Evolutionary conservation across 1,140 invertebrate species (phyloP).

Genomic region (Frieseomelitta varia): DNA sequence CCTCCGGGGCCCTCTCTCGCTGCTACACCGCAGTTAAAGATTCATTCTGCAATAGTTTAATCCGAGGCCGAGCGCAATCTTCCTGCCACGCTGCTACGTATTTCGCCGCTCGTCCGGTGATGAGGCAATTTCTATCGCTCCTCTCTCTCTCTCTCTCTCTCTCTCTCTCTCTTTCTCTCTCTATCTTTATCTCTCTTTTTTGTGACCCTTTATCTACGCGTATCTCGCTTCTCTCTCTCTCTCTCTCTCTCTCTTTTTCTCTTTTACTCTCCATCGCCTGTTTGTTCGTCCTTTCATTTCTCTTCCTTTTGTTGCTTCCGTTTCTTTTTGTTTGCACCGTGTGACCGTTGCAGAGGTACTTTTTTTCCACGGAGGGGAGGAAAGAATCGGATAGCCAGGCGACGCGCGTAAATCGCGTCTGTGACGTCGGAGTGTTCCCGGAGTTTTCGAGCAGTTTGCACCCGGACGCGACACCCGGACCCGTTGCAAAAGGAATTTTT

Average conservation of each 20-base stretch:
- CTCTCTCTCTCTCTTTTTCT: neutral
- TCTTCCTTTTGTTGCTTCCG: neutral
- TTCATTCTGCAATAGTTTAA: conserved; percentile 58
- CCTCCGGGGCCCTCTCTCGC: neutral
- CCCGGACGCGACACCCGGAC: neutral
- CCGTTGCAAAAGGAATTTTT: conserved; percentile 52
- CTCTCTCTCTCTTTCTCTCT: neutral
- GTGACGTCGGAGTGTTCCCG: conserved; percentile 27
- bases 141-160: neutral
- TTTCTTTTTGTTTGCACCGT: neutral
- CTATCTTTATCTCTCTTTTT: too few relatives aligned
- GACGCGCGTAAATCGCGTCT: conserved; percentile 23
- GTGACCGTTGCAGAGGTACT: neutral
- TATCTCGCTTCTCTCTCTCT: neutral
- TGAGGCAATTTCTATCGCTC: conserved; percentile 46
- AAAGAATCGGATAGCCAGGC: neutral
- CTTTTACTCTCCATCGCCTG: neutral
- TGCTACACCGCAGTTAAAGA: conserved; percentile 43
- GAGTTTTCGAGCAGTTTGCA: conserved; percentile 31
- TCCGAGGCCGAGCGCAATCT: conserved; percentile 44
- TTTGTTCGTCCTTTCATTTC: neutral
- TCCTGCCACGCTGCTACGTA: conserved; percentile 30
- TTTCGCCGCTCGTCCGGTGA: conserved; percentile 28
- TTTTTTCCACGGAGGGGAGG: neutral
- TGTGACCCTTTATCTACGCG: conserved; percentile 31